Evolutionary conservation across 2,797 vertebrate species (phyloP), one percentile per base, ranked within the genome.

Genomic region (Sylvilagus floridanus): DNA sequence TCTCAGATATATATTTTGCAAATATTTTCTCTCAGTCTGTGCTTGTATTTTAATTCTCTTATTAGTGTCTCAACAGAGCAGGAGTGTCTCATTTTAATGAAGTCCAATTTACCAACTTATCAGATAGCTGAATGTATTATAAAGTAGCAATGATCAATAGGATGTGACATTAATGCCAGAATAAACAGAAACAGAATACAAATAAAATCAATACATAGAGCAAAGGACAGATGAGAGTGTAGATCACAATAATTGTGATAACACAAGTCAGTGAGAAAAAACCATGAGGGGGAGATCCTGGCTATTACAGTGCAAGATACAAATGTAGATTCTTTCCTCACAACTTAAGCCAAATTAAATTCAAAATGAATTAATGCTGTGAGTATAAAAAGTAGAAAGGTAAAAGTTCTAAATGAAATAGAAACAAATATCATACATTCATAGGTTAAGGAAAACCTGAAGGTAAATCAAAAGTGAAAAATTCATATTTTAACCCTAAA

Each of bases 131-230:
- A 83, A 68, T 11, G 28, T 47, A 17, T 83, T 21, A 42, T 35
- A 60, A 93, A 76, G 72, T 60, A 75, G 83, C 24, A 92, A 62
- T 69, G 37, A 88, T 88, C 50, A 69, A n/a, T 63, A 57, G 7
- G 26, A n/a, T 57, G 35, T 47, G 68, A 21, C 21, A 14, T 24
- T 32, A 42, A 16, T 83, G 37, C 6, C 30, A 75, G 16, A 68
- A 30, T 1, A 83, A 54, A 28, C 66, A 72, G 28, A 88, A 83
- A 76, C 5, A 57, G 10, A 83, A 62, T 68, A 24, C 19, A 35
- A 3, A 42, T 17, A 60, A 12, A 93, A 73, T 2, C 32, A 75
- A 69, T 66, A 37, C 28, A 19, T 9, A 50, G 12, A 8, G 19
- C 42, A 37, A 60, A 50, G 7, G 7, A 7, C 16, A 35, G 16